Evolutionary conservation across 1,140 invertebrate species (phyloP), one percentile per base, ranked within the genome.

Genomic region (Propsilocerus akamusi): DNA sequence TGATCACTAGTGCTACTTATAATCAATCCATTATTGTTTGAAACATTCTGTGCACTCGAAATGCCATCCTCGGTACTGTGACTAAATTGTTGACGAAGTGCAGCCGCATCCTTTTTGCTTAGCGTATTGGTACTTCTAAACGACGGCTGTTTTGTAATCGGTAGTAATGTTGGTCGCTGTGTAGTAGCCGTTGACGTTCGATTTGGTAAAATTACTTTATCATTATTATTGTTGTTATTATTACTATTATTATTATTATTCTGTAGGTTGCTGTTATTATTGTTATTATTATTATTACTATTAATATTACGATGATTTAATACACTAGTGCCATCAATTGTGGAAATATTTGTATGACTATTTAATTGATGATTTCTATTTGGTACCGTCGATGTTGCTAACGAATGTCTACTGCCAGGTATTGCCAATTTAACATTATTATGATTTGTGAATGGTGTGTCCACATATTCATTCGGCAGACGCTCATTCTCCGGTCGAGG

Each of bases 391-490:
- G 52, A 26, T 41, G 23, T 34, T 37, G 48, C 20, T 25, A n/a
- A 12, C 41, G 22, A 47, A 24, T 47, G 30, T 8, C 22, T 20
- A 20, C 30, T 25, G 24, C 17, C 20, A 20, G 46, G 26, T 34
- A 22, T 30, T 26, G 51, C n/a, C 25, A 34, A 24, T 11, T 23
- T 32, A 46, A 12, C 41, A 20, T 25, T 46, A 32, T 49, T 46
- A 11, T n/a, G 54, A 58, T 66, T 56, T 57, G 70, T 61, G 54
- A 83, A 73, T 55, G 86, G 85, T 51, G 83, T 83, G 60, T 90
- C 86, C 61, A 88, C 83, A 70, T 89, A 89, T 60, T 86, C 82
- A 72, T 89, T 90, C 61, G 74, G 75, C 57, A 76, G 72, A 54
- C 85, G 71, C 63, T 86, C 81, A 59, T 71, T 75, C 61, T 84